Conservation (phyloP, 2,888 invertebrate genomes). For the Mesoligia furuncula region DNA sequence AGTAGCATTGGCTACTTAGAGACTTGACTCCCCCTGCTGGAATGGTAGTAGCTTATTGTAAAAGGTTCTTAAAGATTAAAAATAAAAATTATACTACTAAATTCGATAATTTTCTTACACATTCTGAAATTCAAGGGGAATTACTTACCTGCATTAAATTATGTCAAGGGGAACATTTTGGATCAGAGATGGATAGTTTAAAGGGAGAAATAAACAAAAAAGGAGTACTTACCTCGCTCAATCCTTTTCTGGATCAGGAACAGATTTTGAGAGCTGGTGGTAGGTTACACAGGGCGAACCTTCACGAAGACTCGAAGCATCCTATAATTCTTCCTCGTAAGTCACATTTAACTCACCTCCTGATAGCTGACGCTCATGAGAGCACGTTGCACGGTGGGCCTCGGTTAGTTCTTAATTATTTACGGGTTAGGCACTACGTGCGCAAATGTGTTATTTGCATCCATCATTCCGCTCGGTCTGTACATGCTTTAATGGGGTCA, state of each 20-base stretch:
- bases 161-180: neutral
- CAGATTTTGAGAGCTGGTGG: neutral
- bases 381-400: no score
- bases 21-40: no score
- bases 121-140: neutral
- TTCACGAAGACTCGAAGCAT: neutral
- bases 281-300: conserved; percentile 3
- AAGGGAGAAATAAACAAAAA: no score
- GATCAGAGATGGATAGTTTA: no score
- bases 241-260: no score
- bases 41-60: no score
- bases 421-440: no score
- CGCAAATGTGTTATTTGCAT: no score
- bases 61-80: no score
- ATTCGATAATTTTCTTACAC: neutral
- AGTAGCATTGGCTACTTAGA: no score
- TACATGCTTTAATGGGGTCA: neutral
- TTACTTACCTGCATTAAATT: neutral
- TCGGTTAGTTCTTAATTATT: no score
- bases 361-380: conserved; percentile 7
- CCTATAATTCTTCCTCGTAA: conserved; percentile 6
- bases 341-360: neutral
- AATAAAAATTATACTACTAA: neutral
- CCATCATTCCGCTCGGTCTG: neutral
- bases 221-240: no score